A percentile compares a stretch with the other conserved stretches of the same genome.
These are phyloP conservation scores for Lacerta bilineata DNA, from an alignment of 2,797 vertebrate species.

Conservation along the genomic window DNA sequence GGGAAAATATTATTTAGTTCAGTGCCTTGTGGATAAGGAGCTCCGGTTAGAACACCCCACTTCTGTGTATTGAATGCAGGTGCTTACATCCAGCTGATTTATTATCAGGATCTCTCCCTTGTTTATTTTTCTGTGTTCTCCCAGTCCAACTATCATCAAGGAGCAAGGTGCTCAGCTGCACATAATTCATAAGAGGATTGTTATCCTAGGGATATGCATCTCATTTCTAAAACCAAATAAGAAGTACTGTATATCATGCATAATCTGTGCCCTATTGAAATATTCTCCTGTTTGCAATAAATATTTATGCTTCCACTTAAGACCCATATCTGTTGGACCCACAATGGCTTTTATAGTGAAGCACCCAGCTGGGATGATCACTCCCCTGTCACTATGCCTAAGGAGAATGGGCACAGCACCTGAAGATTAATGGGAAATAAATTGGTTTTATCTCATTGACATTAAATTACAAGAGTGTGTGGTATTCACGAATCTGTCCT, in stretches of 20 bases:
- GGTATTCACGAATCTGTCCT: conserved; percentile 1
- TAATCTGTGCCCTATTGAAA: rapidly evolving
- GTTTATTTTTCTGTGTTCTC: background rate
- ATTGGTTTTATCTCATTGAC: background rate
- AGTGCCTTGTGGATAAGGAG: background rate
- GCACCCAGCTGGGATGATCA: conserved; percentile 17
- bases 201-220: background rate
- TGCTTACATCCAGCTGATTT: background rate
- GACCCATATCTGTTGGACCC: background rate
- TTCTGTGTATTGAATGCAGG: background rate
- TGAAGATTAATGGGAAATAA: conserved; percentile 16
- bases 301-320: background rate
- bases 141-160: background rate
- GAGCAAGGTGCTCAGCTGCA: background rate
- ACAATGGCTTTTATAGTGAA: conserved; percentile 23
- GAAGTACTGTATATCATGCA: background rate
- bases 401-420: background rate
- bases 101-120: background rate
- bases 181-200: conserved; percentile 5
- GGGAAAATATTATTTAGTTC: background rate
- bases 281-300: rapidly evolving
- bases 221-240: background rate
- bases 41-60: background rate
- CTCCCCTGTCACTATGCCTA: background rate
- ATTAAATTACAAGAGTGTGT: background rate